Evolutionary conservation across 2,797 vertebrate species (phyloP).

Genomic region (Galagoides demidoff): DNA sequence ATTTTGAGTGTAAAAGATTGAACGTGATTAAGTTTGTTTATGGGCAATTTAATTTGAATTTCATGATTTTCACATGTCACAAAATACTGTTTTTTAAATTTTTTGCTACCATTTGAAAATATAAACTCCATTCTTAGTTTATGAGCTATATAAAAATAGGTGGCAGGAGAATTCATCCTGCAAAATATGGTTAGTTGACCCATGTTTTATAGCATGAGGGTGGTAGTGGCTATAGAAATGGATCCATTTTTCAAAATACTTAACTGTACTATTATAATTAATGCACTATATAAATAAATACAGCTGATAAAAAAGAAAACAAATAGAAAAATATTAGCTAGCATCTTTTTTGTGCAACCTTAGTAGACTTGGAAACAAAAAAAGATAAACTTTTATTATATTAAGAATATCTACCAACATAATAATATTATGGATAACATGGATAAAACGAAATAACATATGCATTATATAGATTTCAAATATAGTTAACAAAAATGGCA

Average conservation of each 20-base stretch:
- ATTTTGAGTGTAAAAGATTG: neutral
- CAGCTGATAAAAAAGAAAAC: neutral
- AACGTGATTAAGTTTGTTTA: neutral
- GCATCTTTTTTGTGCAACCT: neutral
- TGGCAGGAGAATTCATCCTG: neutral
- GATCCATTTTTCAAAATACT: neutral
- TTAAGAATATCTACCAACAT: slow-evolving; percentile 50
- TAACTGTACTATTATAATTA: slow-evolving; percentile 16
- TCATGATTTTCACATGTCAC: neutral
- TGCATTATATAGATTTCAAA: slow-evolving; percentile 33
- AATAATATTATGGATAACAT: slow-evolving; percentile 48
- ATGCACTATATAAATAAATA: neutral
- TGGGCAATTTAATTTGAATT: neutral
- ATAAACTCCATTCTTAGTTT: neutral
- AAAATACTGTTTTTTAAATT: neutral
- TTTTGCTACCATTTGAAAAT: slow-evolving; percentile 43
- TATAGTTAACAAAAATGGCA: slow-evolving; percentile 28
- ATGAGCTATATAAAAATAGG: neutral
- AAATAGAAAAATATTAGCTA: neutral
- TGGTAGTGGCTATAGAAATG: neutral
- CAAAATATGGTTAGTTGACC: neutral
- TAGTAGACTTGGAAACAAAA: slow-evolving; percentile 17
- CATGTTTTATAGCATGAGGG: neutral
- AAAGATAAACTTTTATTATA: slow-evolving; percentile 18
- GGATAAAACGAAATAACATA: slow-evolving; percentile 27